Evolutionary conservation across 2,113 vertebrate genomes (phyloP), one percentile per base, ranked within the genome.

Genomic region (Python bivittatus): DNA sequence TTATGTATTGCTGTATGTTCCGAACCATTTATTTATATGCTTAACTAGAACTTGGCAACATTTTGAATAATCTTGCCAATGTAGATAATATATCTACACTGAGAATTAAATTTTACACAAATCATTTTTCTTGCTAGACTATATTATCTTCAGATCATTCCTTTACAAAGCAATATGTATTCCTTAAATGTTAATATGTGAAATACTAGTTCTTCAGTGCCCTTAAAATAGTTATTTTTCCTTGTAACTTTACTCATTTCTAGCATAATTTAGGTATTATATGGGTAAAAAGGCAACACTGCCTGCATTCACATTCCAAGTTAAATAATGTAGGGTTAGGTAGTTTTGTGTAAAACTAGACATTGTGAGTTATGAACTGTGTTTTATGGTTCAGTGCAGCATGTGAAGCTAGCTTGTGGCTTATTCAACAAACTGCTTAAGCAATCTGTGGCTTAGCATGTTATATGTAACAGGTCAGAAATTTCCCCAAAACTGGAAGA

Each of bases 11-110:
- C 85, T 84, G 11, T 60, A 29, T 87, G 57, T 89, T 92, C 58
- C 85, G 44, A 89, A 54, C 48, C 88, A 89, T 89, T 85, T 89
- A 53, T 84, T 92, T 92, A 85, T 42, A 44, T 85, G 33, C 88
- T 92, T 85, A 85, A 38, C 88, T 85, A 27, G 72, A 84, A 48
- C 60, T 88, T 89, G 22, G 56, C 20, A 88, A 20, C 79, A 17
- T 29, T 89, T 92, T 12, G 20, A 85, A 88, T 88, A 56, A 22
- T 85, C n/a, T 61, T 29, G 57, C 33, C 25, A 79, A 42, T 79
- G 72, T 38, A 42, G 33, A 20, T 79, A 79, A 38, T 79, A 23
- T 79, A 22, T 38, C 23, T 29, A 87, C 25, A 89, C 89, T 88
- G 61, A 53, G 44, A 89, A 64, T 27, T 57, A 44, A 88, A 23